A percentile compares a stretch with the other conserved stretches of the same genome.
Conservation (phyloP, 2,888 invertebrate genomes). For the Chrysolina oricalcia region DNA sequence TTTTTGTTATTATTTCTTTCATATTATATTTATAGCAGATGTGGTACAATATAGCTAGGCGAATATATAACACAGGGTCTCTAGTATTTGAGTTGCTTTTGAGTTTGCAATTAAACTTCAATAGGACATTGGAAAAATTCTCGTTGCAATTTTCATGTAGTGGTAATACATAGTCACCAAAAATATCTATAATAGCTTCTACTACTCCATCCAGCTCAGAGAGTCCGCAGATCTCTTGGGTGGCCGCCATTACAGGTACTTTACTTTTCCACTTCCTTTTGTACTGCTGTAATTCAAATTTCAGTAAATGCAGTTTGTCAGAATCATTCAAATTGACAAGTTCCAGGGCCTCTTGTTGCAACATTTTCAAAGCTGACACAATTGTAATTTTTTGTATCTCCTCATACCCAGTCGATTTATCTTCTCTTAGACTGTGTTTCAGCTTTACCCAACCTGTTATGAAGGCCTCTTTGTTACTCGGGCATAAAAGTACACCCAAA, state of each 20-base stretch:
- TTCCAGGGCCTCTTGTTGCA: constrained; percentile 34
- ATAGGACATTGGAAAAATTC: constrained; percentile 46
- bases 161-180: constrained; percentile 53
- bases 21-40: constrained; percentile 57
- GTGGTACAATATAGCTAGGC: constrained; percentile 57
- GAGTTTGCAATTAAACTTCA: constrained; percentile 46
- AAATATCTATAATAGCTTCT: constrained; percentile 56
- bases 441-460: constrained; percentile 58
- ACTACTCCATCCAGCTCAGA: constrained; percentile 53
- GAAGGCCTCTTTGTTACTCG: constrained; percentile 44
- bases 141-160: constrained; percentile 52
- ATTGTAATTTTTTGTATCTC: constrained; percentile 57
- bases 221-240: constrained; percentile 56
- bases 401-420: constrained; percentile 44
- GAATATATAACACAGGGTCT: constrained; percentile 46
- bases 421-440: constrained; percentile 55
- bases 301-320: constrained; percentile 55
- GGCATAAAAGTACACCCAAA: constrained; percentile 54
- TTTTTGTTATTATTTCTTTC: constrained; percentile 55
- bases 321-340: constrained; percentile 32
- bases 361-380: constrained; percentile 51
- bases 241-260: constrained; percentile 57
- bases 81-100: not conserved
- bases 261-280: constrained; percentile 62
- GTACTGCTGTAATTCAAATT: constrained; percentile 60